These are phyloP conservation scores for Pseudoatta argentina DNA, from an alignment of 1,140 invertebrate species.

Conservation along the genomic window DNA sequence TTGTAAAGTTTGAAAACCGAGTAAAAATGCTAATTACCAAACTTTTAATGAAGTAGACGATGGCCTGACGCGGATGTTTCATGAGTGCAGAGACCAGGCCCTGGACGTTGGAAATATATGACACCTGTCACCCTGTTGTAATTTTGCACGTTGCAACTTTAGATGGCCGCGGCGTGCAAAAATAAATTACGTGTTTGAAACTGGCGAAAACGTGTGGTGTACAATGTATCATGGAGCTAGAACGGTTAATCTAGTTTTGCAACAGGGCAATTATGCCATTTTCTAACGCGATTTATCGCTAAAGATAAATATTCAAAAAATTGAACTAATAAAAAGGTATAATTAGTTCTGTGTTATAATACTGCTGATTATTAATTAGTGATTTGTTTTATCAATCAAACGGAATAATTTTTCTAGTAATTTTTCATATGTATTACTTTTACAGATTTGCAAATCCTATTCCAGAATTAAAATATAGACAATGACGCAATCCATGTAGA, in stretches of 20 bases:
- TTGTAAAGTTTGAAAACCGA: slow-evolving; percentile 56
- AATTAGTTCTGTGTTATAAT: too few species aligned
- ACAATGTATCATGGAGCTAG: neutral
- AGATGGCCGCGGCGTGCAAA: slow-evolving; percentile 15
- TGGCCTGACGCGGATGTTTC: neutral
- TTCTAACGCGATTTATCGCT: neutral
- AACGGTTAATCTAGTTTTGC: slow-evolving; percentile 18
- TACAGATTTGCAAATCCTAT: too few species aligned
- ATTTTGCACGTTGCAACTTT: slow-evolving; percentile 38
- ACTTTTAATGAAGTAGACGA: slow-evolving; percentile 62
- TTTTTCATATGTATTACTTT: too few species aligned
- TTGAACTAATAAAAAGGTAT: too few species aligned
- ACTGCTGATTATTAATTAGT: too few species aligned
- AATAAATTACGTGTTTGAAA: slow-evolving; percentile 49
- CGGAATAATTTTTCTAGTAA: too few species aligned
- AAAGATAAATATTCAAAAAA: too few species aligned
- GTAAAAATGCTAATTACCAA: slow-evolving; percentile 63
- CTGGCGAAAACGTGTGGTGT: neutral
- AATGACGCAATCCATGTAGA: too few species aligned
- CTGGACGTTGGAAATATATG: slow-evolving; percentile 16
- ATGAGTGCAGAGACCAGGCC: neutral
- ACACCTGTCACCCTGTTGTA: slow-evolving; percentile 33
- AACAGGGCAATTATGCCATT: neutral
- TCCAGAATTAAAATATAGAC: too few species aligned
- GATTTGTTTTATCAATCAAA: too few species aligned